Base-by-base conservation (phyloP, 2,888 invertebrate species). In the Pristionchus mayeri region DNA sequence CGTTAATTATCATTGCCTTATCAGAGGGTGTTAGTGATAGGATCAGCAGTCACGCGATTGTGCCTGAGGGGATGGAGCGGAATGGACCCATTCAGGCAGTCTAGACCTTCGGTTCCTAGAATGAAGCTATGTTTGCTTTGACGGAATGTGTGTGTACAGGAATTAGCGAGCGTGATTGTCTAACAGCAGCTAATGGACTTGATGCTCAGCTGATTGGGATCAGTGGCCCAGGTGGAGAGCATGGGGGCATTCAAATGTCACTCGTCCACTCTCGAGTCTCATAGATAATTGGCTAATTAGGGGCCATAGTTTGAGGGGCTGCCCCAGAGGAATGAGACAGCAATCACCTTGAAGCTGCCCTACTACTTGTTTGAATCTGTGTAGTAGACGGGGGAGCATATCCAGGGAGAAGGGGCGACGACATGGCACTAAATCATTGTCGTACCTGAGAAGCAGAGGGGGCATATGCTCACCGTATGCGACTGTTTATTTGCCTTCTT, bases 261-360 rank as follows among this genome's bases (percentile, higher is more conserved):
- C n/a, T 34, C 34, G 27, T 27, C n/a, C n/a, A 18, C 21, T 37
- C 76, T 27, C 24, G 50, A 78, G 50, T 48, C 48, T 27, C 40
- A 50, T 6, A 34, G 76, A 78, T 78, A 78, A 78, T 78, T 78
- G 76, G 76, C 48, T 78, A 78, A 78, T 78, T 78, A 78, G 4
- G 34, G 50, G 75, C 1, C 67, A 67, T 40, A 40, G 71, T 40
- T 71, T 40, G 71, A 71, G 37, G 37, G 11, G 13, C 40, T 37
- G 71, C 13, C 40, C 71, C 30, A 11, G 7, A 24, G 71, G 40
- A 71, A 24, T n/a, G 71, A 71, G 71, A 44, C 71, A 71, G 71
- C 40, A n/a, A n/a, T 71, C 71, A 71, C 71, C 71, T 71, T 71
- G 71, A 71, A 71, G 71, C 37, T n/a, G n/a, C n/a, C n/a, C n/a